Evolutionary conservation across 2,797 vertebrate species (phyloP).

Genomic region (Oreortyx pictus): DNA sequence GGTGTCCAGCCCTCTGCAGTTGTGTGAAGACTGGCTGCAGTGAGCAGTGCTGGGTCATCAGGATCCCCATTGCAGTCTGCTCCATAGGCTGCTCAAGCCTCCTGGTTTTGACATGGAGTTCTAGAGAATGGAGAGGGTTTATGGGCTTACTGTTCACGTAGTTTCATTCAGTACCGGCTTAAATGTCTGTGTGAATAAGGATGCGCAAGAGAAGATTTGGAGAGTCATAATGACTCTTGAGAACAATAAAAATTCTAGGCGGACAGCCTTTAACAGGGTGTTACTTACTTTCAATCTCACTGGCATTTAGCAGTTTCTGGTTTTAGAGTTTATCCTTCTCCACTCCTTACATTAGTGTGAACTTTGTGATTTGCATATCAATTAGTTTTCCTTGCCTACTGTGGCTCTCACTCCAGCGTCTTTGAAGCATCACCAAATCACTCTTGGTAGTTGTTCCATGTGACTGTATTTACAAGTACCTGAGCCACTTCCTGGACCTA

Average conservation of each 20-base stretch:
- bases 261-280: background rate
- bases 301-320: background rate
- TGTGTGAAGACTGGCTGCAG: slow-evolving; percentile 25
- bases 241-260: background rate
- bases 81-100: background rate
- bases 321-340: slow-evolving; percentile 14
- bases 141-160: background rate
- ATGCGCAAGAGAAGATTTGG: background rate
- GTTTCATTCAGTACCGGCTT: background rate
- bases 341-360: background rate
- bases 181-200: background rate
- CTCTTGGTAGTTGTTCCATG: background rate
- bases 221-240: background rate
- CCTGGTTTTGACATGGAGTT: slow-evolving; percentile 9
- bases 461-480: slow-evolving; percentile 34
- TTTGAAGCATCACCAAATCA: background rate
- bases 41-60: background rate
- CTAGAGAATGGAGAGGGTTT: background rate
- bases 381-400: background rate
- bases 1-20: background rate
- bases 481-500: slow-evolving; percentile 46
- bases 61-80: background rate
- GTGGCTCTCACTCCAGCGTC: background rate
- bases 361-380: background rate
- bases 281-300: background rate